Evolutionary conservation across 1,140 invertebrate species (phyloP), one percentile per base, ranked within the genome.

Genomic region (Ctenoplectra terminalis): DNA sequence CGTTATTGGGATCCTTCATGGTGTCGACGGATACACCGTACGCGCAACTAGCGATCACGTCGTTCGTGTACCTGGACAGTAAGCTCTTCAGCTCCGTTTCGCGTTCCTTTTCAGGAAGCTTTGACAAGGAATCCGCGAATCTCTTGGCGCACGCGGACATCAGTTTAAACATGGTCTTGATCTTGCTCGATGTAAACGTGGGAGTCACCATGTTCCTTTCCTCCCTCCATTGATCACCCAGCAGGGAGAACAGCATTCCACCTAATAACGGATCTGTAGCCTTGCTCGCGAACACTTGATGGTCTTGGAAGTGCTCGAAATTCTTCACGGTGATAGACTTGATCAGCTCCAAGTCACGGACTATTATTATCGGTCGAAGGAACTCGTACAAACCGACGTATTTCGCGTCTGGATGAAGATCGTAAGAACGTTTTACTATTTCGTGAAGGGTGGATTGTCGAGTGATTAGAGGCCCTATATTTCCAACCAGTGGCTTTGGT

Each of bases 41-140:
- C 0, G 74, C 78, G 13, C 92, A 93, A 0, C 92, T 93, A 0
- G 95, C 95, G 37, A 95, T 95, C 7, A 96, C 95, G 85, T 96
- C 95, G 52, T 94, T 95, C 0, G 95, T 94, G 74, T 94, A 95
- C 13, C 94, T 93, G 0, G 94, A 93, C 1, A 81, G 34, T 9
- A 29, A 8, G 0, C 17, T 23, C 13, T 84, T 87, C 37, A 84
- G 17, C 17, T 87, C 85, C 0, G 66, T 11, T 13, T 63, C 26
- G 0, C 4, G 71, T 9, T 78, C 26, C 0, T 78, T 50, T 3
- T 63, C 15, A 3, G 84, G 76, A 23, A 77, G 11, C 0, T 60
- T 80, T 23, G 92, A 92, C n/a, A 94, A 84, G 60, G 69, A 76
- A 3, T 83, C 26, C 0, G 64, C 52, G 43, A 88, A 83, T 8